phyloP scores from a whole-genome alignment of 1,140 invertebrate genomes.

The Megalonaias nervosa region DNA sequence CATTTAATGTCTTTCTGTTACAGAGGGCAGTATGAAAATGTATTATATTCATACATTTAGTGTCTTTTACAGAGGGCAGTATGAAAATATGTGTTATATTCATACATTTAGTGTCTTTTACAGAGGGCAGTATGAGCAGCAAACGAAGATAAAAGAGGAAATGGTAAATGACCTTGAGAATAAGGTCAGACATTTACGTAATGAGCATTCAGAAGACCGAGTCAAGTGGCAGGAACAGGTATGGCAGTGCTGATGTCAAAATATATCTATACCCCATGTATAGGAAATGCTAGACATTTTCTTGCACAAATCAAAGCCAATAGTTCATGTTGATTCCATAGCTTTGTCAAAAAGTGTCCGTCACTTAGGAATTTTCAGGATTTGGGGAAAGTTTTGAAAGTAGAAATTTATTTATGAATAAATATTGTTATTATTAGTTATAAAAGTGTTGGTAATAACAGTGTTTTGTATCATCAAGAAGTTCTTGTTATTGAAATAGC shows the following conservation, averaged over 20 bases:
- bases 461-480: no score
- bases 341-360: no score
- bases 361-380: no score
- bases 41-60: not conserved
- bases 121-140: constrained; percentile 55
- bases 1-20: not conserved
- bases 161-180: constrained; percentile 56
- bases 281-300: no score
- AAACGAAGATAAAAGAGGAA: constrained; percentile 53
- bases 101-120: constrained; percentile 9
- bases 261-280: no score
- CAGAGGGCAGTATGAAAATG: not conserved
- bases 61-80: constrained; percentile 46
- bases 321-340: no score
- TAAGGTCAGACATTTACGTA: constrained; percentile 54
- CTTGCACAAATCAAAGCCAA: no score
- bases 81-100: constrained; percentile 22
- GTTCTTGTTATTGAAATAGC: no score
- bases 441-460: no score
- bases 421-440: no score
- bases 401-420: no score
- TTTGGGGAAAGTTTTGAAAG: no score
- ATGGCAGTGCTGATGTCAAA: not conserved
- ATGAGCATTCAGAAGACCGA: constrained; percentile 47
- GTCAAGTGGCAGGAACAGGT: constrained; percentile 58